Conservation (phyloP, 2,797 vertebrate species). For the Glyptemys insculpta region DNA sequence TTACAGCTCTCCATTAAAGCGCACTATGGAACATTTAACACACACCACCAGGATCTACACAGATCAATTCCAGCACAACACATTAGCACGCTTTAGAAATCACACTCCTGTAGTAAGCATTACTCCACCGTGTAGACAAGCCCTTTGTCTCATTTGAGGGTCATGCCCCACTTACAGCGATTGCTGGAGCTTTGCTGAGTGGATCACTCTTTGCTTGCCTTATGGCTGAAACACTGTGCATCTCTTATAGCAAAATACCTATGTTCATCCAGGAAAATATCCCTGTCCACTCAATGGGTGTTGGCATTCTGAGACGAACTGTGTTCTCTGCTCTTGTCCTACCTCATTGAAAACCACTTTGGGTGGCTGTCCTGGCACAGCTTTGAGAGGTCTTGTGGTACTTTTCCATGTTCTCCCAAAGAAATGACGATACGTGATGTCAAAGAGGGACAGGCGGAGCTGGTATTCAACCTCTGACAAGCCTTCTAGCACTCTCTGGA, state of each 20-base stretch:
- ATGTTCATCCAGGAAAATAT: neutral
- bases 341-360: constrained; percentile 90
- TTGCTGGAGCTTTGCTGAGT: neutral
- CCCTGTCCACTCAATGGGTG: neutral
- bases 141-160: neutral
- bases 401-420: constrained; percentile 95
- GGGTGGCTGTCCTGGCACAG: neutral
- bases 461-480: constrained; percentile 81
- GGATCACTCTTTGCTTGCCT: neutral
- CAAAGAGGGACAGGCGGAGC: constrained; percentile 89
- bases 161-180: too few species aligned
- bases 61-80: neutral
- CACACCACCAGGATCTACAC: neutral
- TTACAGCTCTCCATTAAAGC: neutral
- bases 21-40: neutral
- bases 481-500: constrained; percentile 69
- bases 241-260: neutral
- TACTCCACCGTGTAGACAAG: neutral
- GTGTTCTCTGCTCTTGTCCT: neutral
- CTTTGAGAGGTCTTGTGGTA: constrained; percentile 62
- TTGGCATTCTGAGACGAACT: neutral
- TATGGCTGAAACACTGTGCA: neutral
- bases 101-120: neutral
- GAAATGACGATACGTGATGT: constrained; percentile 88
- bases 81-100: neutral